phyloP scores from a whole-genome alignment of 2,113 vertebrate genomes.

The Spermophilus dauricus region DNA sequence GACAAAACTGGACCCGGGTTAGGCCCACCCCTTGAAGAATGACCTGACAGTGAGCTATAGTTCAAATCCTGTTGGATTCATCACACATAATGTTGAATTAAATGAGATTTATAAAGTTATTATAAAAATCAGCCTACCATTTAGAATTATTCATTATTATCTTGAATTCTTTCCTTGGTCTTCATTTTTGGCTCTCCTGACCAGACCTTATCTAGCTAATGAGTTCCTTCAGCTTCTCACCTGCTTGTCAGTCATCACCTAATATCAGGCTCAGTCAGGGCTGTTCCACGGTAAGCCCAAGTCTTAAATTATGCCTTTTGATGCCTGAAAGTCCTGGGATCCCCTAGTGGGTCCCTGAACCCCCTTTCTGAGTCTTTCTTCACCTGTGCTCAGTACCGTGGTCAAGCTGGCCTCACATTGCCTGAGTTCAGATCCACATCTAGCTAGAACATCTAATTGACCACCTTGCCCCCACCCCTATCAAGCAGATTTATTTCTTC shows the following conservation, averaged over 20 bases:
- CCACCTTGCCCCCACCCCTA: neutral
- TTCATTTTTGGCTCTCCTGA: neutral
- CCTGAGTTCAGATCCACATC: neutral
- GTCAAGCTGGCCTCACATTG: neutral
- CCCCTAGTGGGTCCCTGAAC: neutral
- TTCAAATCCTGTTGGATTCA: neutral
- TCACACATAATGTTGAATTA: neutral
- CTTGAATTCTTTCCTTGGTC: neutral
- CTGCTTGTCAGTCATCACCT: neutral
- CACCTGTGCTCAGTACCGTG: neutral
- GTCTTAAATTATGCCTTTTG: neutral
- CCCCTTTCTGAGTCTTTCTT: neutral
- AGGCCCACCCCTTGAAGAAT: rapidly evolving
- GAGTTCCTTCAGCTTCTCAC: neutral
- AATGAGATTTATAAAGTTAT: neutral
- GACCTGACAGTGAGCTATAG: neutral
- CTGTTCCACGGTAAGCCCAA: neutral
- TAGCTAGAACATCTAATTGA: neutral
- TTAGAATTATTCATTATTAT: neutral
- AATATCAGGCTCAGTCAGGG: neutral
- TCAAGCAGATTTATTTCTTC: neutral
- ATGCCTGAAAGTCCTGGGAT: neutral
- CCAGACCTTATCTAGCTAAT: neutral
- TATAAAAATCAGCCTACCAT: neutral
- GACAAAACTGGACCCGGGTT: neutral